phyloP scores from a whole-genome alignment of 2,113 vertebrate species.

The Struthidea cinerea region DNA sequence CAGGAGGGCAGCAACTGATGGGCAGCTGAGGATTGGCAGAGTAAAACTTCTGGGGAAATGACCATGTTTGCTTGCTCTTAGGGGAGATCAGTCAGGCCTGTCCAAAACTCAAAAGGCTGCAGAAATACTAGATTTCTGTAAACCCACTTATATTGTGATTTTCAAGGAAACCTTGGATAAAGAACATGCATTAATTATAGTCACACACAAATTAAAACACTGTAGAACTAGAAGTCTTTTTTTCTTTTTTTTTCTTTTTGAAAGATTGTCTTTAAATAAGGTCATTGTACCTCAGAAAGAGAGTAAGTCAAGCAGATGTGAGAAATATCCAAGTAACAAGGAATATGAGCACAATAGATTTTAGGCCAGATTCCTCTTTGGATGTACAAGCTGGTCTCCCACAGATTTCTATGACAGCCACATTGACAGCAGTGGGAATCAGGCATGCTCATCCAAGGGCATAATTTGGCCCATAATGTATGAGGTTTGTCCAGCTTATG shows the following conservation, averaged over 20 bases:
- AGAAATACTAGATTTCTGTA: background rate
- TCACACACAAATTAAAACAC: background rate
- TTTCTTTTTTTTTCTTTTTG: background rate
- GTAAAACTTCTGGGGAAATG: background rate
- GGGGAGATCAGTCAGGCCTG: background rate
- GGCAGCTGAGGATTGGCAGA: background rate
- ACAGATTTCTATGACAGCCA: constrained; percentile 53
- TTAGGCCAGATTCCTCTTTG: constrained; percentile 45
- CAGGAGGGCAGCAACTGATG: background rate
- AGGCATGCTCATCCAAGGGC: constrained; percentile 37
- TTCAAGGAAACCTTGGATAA: background rate
- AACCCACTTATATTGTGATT: background rate
- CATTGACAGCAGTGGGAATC: constrained; percentile 53
- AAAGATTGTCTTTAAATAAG: background rate
- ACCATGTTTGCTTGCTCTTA: background rate
- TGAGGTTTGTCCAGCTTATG: constrained; percentile 34
- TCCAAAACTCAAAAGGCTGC: background rate
- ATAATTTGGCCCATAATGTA: constrained; percentile 47
- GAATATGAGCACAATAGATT: background rate
- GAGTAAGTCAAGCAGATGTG: background rate
- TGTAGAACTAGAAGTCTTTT: background rate
- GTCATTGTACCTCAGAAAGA: background rate
- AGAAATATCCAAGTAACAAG: background rate
- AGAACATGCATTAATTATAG: background rate
- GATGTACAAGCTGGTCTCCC: constrained; percentile 24